phyloP scores from a whole-genome alignment of 2,797 vertebrate species.

The Micrastur ruficollis region DNA sequence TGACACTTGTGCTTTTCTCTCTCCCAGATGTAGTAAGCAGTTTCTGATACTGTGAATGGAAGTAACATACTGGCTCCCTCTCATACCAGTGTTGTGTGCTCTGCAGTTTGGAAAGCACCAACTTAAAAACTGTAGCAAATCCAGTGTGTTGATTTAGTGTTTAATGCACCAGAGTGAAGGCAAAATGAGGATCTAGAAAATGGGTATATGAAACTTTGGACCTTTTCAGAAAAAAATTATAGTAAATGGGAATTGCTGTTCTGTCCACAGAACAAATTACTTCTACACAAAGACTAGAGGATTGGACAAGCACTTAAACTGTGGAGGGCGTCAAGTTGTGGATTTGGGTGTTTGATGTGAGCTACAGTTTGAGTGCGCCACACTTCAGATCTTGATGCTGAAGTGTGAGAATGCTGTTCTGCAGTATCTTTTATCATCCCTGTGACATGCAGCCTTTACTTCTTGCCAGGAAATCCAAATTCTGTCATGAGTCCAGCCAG shows the following conservation, averaged over 20 bases:
- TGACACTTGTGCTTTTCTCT: background rate
- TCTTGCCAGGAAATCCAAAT: conserved; percentile 86
- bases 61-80: background rate
- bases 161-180: background rate
- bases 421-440: background rate
- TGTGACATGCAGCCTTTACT: background rate
- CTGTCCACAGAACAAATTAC: background rate
- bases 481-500: conserved; percentile 93
- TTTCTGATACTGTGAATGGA: background rate
- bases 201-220: background rate
- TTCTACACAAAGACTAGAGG: background rate
- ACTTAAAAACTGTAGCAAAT: background rate
- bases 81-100: background rate
- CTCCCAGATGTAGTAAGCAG: background rate
- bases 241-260: background rate
- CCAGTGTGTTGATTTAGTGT: background rate
- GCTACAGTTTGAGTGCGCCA: background rate
- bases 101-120: background rate
- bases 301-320: background rate
- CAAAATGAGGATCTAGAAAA: background rate
- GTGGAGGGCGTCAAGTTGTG: background rate
- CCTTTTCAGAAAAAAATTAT: background rate
- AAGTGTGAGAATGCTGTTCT: background rate
- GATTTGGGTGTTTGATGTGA: background rate
- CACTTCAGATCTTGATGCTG: background rate